Evolutionary conservation across 2,888 invertebrate genomes (phyloP), one percentile per base, ranked within the genome.

Genomic region (Chaetogeoica ovagalla): DNA sequence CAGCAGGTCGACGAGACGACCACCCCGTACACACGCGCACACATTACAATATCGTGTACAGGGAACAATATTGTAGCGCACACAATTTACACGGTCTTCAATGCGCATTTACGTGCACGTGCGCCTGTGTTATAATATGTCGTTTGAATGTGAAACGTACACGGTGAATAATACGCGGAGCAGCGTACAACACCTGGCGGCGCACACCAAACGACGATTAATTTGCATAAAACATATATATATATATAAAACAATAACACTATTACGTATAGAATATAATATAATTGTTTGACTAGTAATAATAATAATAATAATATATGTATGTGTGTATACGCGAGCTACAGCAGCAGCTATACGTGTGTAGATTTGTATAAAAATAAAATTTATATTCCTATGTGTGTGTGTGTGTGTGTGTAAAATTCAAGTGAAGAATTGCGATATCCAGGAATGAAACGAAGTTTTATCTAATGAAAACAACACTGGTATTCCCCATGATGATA

Each of bases 211-310:
- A 68, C 23, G n/a, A 57, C 17, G 39, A 30, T 59, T 76, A 76
- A 76, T 76, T 76, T 76, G 75, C 75, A 68, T 68, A 68, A 59
- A 68, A 76, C 75, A 23, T 19, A 57, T 57, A 62, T 48, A 19
- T 57, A 70, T 11, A 11, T 13, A n/a, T 17, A 55, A 30, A 37
- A n/a, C 1, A 30, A 30, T 6, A 23, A 30, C 19, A 30, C 30
- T 30, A 30, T 30, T 30, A 4, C 30, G 30, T 30, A 30, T n/a
- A n/a, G n/a, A 55, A 21, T 19, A 11, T 39, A 39, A 39, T 39
- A 39, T 43, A 43, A 43, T 9, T 5, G 43, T 9, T 30, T 30
- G 6, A 43, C 43, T 43, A 43, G 43, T 43, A 6, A 43, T 43
- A 39, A 7, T 39, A n/a, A n/a, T n/a, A n/a, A n/a, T n/a, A n/a